These are phyloP conservation scores for Mycalesis mineus DNA, from an alignment of 2,888 invertebrate species.

Conservation along the genomic window DNA sequence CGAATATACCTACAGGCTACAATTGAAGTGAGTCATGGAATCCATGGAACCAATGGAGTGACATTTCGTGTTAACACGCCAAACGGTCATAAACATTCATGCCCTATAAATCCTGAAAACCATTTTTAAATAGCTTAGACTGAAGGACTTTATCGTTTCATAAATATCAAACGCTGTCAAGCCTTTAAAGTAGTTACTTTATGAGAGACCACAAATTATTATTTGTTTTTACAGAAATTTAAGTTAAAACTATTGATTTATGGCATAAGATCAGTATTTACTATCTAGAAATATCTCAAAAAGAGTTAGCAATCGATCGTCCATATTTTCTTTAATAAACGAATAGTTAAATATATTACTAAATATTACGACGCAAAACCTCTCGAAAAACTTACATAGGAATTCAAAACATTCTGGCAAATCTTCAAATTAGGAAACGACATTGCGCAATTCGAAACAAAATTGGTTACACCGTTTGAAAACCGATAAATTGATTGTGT, in stretches of 20 bases:
- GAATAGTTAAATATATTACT: background rate
- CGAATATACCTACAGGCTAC: slow-evolving; percentile 21
- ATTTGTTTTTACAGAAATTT: no score
- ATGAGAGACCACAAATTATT: no score
- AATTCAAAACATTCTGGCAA: slow-evolving; percentile 32
- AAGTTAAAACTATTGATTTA: no score
- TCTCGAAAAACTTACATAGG: slow-evolving; percentile 11
- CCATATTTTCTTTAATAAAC: background rate
- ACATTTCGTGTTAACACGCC: slow-evolving; percentile 45
- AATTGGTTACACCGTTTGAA: slow-evolving; percentile 38
- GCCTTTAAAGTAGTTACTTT: no score
- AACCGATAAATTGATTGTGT: slow-evolving; percentile 51
- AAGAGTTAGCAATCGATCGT: no score
- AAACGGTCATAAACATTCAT: slow-evolving; percentile 36
- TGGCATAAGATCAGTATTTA: no score
- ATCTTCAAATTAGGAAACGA: slow-evolving; percentile 19
- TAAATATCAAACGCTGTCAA: background rate
- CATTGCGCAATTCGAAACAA: slow-evolving; percentile 16
- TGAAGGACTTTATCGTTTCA: background rate
- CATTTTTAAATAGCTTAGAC: slow-evolving; percentile 5
- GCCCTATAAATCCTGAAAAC: slow-evolving; percentile 16
- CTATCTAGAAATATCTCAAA: no score
- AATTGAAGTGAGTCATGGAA: slow-evolving; percentile 40
- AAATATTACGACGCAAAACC: background rate
- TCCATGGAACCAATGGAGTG: slow-evolving; percentile 30